Conservation (phyloP, 2,888 invertebrate species). For the Gari tellinella region DNA sequence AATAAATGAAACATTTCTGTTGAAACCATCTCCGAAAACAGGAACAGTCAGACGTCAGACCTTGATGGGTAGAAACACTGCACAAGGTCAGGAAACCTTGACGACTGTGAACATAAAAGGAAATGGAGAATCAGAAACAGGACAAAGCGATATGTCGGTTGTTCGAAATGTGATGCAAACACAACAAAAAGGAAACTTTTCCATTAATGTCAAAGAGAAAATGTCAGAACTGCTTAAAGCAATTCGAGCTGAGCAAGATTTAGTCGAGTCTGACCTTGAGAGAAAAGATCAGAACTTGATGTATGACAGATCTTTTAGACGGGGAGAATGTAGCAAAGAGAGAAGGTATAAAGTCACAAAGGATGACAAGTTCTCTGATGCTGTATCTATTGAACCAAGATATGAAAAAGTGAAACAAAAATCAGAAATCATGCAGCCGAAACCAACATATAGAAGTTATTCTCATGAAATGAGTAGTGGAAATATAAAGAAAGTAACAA, state of each 20-base stretch:
- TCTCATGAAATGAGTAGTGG: too few species aligned
- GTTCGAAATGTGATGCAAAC: conserved; percentile 23
- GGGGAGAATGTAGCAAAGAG: too few species aligned
- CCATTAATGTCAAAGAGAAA: conserved; percentile 47
- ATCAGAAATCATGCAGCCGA: too few species aligned
- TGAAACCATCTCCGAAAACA: conserved; percentile 37
- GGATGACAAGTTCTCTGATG: too few species aligned
- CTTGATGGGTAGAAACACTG: too few species aligned
- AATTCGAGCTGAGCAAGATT: conserved; percentile 46
- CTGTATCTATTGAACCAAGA: too few species aligned
- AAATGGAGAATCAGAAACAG: background rate
- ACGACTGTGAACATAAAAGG: too few species aligned
- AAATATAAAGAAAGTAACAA: too few species aligned
- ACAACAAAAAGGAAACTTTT: conserved; percentile 29
- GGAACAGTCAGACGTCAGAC: background rate
- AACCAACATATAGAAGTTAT: too few species aligned
- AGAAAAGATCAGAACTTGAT: conserved; percentile 7
- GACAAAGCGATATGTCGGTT: conserved; percentile 24
- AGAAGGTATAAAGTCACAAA: too few species aligned
- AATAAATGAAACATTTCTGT: conserved; percentile 19
- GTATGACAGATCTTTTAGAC: background rate
- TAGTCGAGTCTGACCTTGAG: conserved; percentile 50
- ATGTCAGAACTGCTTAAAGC: conserved; percentile 47
- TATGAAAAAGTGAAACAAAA: too few species aligned
- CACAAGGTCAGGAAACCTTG: too few species aligned